Evolutionary conservation across 2,888 invertebrate genomes (phyloP).

Genomic region (Trachelus tabidus): DNA sequence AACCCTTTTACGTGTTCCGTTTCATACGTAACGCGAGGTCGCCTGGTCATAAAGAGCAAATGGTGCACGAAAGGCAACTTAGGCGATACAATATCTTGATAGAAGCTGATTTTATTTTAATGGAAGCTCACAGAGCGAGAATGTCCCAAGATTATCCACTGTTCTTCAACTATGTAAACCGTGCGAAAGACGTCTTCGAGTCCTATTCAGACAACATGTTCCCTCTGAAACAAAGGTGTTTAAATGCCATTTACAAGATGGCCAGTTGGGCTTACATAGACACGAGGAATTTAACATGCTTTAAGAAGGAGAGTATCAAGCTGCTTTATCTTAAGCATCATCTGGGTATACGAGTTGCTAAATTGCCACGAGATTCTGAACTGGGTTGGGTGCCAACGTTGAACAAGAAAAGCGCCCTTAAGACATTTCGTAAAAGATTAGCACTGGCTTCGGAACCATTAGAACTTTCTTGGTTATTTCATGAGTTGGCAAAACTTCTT

Average conservation of each 20-base stretch:
- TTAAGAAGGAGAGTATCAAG: conserved; percentile 26
- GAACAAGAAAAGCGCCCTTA: conserved; percentile 35
- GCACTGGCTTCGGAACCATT: conserved; percentile 52
- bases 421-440: conserved; percentile 42
- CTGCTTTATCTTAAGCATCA: conserved; percentile 47
- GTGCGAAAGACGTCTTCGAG: conserved; percentile 64
- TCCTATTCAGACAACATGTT: conserved; percentile 59
- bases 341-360: conserved; percentile 42
- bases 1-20: conserved; percentile 66
- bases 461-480: conserved; percentile 68
- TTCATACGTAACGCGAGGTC: conserved; percentile 54
- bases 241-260: conserved; percentile 62
- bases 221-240: conserved; percentile 61
- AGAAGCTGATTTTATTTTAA: conserved; percentile 63
- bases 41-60: conserved; percentile 49
- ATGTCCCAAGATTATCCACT: conserved; percentile 40
- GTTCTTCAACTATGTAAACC: conserved; percentile 58
- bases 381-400: conserved; percentile 47
- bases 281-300: conserved; percentile 56
- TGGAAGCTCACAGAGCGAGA: conserved; percentile 54
- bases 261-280: conserved; percentile 65
- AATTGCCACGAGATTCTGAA: conserved; percentile 49
- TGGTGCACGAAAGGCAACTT: conserved; percentile 53
- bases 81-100: conserved; percentile 55
- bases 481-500: conserved; percentile 65